phyloP scores from a whole-genome alignment of 1,140 invertebrate genomes.

The Brachionus paranguensis region DNA sequence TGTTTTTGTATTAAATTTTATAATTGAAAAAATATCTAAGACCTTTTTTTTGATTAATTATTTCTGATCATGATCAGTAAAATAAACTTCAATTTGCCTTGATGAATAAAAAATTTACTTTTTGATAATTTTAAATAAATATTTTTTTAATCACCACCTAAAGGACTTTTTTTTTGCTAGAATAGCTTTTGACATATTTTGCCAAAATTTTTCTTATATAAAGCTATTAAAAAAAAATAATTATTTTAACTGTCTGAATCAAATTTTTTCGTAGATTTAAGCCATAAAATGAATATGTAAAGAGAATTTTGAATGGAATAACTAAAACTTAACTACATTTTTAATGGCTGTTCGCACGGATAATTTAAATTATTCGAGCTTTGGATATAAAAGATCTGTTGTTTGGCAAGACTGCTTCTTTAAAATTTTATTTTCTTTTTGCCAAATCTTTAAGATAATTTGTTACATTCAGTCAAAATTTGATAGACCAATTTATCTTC shows the following conservation, averaged over 20 bases:
- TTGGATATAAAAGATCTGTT: neutral
- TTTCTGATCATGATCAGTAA: too few species aligned
- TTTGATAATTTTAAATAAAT: too few species aligned
- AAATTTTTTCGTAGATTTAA: neutral
- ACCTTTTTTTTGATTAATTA: too few species aligned
- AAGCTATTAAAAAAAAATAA: too few species aligned
- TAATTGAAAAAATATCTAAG: too few species aligned
- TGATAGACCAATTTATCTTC: neutral
- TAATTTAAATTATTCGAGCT: neutral
- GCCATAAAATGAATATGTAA: neutral
- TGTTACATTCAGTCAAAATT: neutral
- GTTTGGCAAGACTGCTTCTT: neutral
- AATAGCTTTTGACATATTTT: too few species aligned
- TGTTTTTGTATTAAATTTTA: too few species aligned
- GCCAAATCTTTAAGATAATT: neutral
- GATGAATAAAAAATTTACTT: too few species aligned
- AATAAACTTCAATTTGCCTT: too few species aligned
- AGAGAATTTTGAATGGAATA: neutral
- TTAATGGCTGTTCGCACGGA: neutral
- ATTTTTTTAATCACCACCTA: too few species aligned
- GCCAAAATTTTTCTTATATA: too few species aligned
- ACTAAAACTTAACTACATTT: neutral
- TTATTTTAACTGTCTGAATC: neutral
- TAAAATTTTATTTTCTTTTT: neutral
- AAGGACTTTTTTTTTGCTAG: too few species aligned